A percentile compares a stretch with the other conserved stretches of the same genome.
Conservation (phyloP, 92 coral and sea anemone genomes). For the Epizoanthus scotinus region DNA sequence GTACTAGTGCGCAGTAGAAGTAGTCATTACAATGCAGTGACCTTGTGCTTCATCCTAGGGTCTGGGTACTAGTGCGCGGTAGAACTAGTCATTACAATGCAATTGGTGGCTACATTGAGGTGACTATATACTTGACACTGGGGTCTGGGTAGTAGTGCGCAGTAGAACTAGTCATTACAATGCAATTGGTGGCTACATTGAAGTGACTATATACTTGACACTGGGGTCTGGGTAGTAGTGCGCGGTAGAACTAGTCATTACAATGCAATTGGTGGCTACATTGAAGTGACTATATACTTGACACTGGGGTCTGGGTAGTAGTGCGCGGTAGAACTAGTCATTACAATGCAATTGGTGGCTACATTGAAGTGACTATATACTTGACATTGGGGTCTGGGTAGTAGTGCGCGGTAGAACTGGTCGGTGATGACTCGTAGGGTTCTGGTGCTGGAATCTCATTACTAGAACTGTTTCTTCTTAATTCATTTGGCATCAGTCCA, state of each 20-base stretch:
- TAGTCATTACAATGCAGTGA: background rate
- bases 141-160: background rate
- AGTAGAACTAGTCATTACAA: background rate
- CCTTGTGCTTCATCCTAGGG: background rate
- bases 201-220: background rate
- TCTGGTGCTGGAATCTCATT: constrained; percentile 70
- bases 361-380: constrained; percentile 60
- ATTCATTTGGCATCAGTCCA: background rate
- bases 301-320: no score
- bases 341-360: background rate
- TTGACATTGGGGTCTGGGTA: constrained; percentile 35
- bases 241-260: background rate
- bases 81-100: background rate
- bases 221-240: background rate
- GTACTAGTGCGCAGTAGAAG: background rate
- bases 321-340: background rate
- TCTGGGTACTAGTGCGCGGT: background rate
- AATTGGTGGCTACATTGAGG: background rate
- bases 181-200: no score
- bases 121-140: background rate
- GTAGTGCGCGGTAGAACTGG: constrained; percentile 49
- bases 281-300: background rate
- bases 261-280: no score
- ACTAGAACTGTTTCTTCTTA: background rate
- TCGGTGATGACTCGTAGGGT: constrained; percentile 72